A percentile compares a stretch with the other conserved stretches of the same genome.
These are phyloP conservation scores for Pseudorectes ferrugineus DNA, from an alignment of 2,113 vertebrate species.

Conservation along the genomic window DNA sequence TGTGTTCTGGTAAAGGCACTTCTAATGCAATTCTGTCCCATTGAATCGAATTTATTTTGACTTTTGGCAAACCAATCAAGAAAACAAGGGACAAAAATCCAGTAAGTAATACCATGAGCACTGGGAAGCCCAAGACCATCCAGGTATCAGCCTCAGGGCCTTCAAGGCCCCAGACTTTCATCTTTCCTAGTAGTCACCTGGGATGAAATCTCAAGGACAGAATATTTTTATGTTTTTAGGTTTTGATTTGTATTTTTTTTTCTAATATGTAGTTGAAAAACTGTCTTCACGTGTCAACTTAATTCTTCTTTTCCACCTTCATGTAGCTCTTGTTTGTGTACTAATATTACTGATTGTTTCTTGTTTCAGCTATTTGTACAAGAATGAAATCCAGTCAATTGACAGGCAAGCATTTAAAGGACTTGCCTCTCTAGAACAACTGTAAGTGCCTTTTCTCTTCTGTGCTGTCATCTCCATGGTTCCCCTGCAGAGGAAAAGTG, in stretches of 20 bases:
- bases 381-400: slow-evolving; percentile 99
- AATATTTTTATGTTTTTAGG: slow-evolving; percentile 28
- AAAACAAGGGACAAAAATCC: background rate
- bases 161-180: background rate
- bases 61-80: background rate
- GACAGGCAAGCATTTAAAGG: slow-evolving; percentile 99
- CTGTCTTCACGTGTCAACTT: slow-evolving; percentile 44
- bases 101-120: background rate
- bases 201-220: background rate
- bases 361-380: slow-evolving; percentile 99
- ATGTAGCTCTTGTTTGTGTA: slow-evolving; percentile 70
- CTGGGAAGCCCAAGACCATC: background rate
- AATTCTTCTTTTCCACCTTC: slow-evolving; percentile 49
- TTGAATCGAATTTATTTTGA: background rate
- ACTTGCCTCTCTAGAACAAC: slow-evolving; percentile 99
- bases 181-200: background rate
- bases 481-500: slow-evolving; percentile 44
- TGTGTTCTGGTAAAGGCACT: background rate
- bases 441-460: slow-evolving; percentile 90
- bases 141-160: background rate
- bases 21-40: background rate
- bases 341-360: slow-evolving; percentile 91
- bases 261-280: slow-evolving; percentile 31
- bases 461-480: slow-evolving; percentile 55
- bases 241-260: slow-evolving; percentile 44